Conservation (phyloP, 2,888 invertebrate genomes). For the Helobdella robusta region DNA sequence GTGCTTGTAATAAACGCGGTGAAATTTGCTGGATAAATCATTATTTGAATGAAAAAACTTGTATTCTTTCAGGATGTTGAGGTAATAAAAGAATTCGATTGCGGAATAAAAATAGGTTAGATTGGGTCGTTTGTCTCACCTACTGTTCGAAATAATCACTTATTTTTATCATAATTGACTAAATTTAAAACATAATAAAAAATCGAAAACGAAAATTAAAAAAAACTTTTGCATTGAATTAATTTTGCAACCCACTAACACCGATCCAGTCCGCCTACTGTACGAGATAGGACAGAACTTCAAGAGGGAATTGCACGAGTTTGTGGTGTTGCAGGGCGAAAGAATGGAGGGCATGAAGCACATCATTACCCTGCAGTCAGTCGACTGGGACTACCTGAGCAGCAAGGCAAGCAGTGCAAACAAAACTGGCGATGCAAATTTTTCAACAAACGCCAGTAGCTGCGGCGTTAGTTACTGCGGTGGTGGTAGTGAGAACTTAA, state of each 20-base stretch:
- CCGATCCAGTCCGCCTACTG: constrained; percentile 6
- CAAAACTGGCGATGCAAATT: too few relatives aligned
- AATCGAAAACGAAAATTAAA: neutral
- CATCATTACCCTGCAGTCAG: constrained; percentile 20
- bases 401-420: too few relatives aligned
- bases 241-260: neutral
- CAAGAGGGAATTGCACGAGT: constrained; percentile 11
- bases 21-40: too few relatives aligned
- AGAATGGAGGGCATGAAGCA: constrained; percentile 24
- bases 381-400: constrained; percentile 16
- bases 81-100: constrained; percentile 8
- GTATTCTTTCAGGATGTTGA: constrained; percentile 16
- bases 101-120: constrained; percentile 14
- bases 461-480: too few relatives aligned
- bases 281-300: constrained; percentile 22
- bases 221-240: neutral
- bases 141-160: neutral
- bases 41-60: too few relatives aligned
- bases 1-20: too few relatives aligned
- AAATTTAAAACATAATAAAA: neutral
- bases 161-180: neutral
- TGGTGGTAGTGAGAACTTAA: too few relatives aligned
- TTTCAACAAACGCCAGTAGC: too few relatives aligned
- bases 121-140: too few relatives aligned
- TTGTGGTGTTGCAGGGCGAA: constrained; percentile 20